phyloP scores from a whole-genome alignment of 2,888 invertebrate genomes.

The Caenorhabditis japonica region DNA sequence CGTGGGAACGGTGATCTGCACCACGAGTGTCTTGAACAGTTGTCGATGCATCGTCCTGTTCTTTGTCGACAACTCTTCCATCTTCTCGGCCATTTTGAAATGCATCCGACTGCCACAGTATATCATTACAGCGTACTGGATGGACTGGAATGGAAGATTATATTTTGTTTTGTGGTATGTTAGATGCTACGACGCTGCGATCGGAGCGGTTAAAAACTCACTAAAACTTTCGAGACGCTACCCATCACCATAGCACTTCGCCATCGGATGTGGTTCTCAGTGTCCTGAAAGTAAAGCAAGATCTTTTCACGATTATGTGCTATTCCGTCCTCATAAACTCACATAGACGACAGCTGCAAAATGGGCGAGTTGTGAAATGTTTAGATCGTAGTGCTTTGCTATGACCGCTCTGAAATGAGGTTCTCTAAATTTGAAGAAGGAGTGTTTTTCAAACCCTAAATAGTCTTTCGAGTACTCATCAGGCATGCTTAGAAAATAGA shows the following conservation, averaged over 20 bases:
- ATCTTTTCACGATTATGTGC: conserved; percentile 2
- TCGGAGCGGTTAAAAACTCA: too few species aligned
- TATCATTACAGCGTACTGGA: conserved; percentile 44
- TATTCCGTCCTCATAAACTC: too few species aligned
- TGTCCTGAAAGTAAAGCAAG: conserved; percentile 20
- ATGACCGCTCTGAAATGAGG: conserved; percentile 22
- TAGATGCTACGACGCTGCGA: too few species aligned
- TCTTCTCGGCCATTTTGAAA: conserved; percentile 41
- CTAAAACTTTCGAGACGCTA: conserved; percentile 41
- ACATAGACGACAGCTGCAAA: conserved; percentile 51
- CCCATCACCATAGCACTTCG: conserved; percentile 41
- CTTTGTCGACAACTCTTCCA: conserved; percentile 41
- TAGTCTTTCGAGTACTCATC: conserved; percentile 37
- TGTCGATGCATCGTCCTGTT: conserved; percentile 38
- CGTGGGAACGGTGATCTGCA: conserved; percentile 37
- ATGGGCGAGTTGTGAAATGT: conserved; percentile 31
- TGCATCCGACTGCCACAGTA: conserved; percentile 46
- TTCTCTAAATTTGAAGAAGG: not conserved
- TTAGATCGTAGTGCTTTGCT: conserved; percentile 23
- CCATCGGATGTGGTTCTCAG: conserved; percentile 27
- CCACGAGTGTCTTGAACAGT: conserved; percentile 46
- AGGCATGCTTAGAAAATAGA: conserved; percentile 41
- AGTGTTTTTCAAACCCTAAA: conserved; percentile 11
- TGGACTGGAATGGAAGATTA: conserved; percentile 17
- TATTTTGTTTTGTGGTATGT: too few species aligned